Evolutionary conservation across 2,113 vertebrate species (phyloP).

Genomic region (Pseudorhombus dupliciocellatus): DNA sequence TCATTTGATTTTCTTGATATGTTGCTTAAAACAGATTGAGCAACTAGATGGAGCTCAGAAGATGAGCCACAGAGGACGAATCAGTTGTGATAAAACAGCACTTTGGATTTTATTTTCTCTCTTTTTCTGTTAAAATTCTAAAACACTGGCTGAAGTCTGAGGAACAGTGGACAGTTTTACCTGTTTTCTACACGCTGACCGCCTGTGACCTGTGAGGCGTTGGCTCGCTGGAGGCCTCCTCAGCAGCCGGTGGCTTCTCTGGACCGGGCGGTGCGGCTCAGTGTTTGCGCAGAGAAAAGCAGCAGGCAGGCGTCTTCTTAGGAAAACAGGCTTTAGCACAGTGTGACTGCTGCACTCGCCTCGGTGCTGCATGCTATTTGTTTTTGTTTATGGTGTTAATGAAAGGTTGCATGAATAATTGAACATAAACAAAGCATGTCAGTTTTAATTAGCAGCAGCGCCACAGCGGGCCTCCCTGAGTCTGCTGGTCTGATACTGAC

Average conservation of each 20-base stretch:
- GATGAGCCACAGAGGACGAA: conserved; percentile 33
- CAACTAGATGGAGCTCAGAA: conserved; percentile 59
- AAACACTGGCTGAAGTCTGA: conserved; percentile 33
- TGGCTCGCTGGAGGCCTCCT: conserved; percentile 27
- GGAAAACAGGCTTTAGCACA: conserved; percentile 45
- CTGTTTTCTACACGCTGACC: conserved; percentile 40
- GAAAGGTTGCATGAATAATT: conserved; percentile 73
- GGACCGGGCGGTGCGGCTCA: conserved; percentile 5
- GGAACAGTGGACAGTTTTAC: conserved; percentile 28
- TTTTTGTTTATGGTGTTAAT: conserved; percentile 69
- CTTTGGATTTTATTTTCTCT: conserved; percentile 19
- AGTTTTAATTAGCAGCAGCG: conserved; percentile 42
- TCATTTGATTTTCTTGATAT: conserved; percentile 56
- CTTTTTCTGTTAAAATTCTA: conserved; percentile 27
- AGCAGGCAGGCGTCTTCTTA: conserved; percentile 43
- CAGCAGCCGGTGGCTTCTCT: conserved; percentile 14
- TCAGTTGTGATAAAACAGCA: conserved; percentile 39
- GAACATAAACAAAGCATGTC: conserved; percentile 63
- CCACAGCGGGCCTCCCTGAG: not conserved
- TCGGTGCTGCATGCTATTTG: conserved; percentile 53
- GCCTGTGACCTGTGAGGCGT: conserved; percentile 27
- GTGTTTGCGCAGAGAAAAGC: conserved; percentile 36
- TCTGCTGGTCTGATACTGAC: conserved; percentile 68
- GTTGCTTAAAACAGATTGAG: conserved; percentile 68
- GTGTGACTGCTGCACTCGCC: conserved; percentile 43